Base-by-base conservation (phyloP, 2,797 vertebrate genomes). In the Tapera naevia region DNA sequence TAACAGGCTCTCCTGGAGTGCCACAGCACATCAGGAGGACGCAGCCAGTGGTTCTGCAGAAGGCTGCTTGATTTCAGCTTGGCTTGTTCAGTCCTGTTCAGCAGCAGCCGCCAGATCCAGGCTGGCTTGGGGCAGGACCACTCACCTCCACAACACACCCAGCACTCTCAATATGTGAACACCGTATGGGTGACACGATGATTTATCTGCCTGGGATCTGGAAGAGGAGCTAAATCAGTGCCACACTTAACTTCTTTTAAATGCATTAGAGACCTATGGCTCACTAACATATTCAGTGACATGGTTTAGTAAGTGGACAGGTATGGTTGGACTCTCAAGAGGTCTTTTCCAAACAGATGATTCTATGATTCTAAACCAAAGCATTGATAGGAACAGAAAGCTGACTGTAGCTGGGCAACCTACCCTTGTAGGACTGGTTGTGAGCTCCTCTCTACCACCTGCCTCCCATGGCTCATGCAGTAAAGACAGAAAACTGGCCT, bases 91-190 rank as follows among this genome's bases (percentile, higher is more conserved):
- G 10, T 30, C 17, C 88, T 14, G 46, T 28, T 62, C n/a, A 60
- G 70, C 80, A 86, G 71, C 83, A 85, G 53, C 41, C 48, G 48
- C 35, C 50, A 61, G 33, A 43, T 2, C 5, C 53, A 79, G 58
- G 37, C 39, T 24, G 39, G 23, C 73, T 23, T 32, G 0, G 35
- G 60, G 50, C 69, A 69, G 3, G 1, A 35, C 24, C 67, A 7
- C n/a, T 21, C 33, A 9, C 8, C 46, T 51, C 72, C 37, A 5
- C 30, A 58, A 32, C 65, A 72, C 17, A 65, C 17, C 45, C 16
- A 66, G 67, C 4, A 46, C 61, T 48, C 28, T 56, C 56, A 27
- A 15, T 6, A 39, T 0, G 0, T 7, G 11, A 50, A 35, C 51
- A 37, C 24, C 2, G 0, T 14, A 18, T 3, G 19, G 46, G 37